These are phyloP conservation scores for Anoura caudifer DNA, from an alignment of 2,113 vertebrate genomes.

Conservation along the genomic window DNA sequence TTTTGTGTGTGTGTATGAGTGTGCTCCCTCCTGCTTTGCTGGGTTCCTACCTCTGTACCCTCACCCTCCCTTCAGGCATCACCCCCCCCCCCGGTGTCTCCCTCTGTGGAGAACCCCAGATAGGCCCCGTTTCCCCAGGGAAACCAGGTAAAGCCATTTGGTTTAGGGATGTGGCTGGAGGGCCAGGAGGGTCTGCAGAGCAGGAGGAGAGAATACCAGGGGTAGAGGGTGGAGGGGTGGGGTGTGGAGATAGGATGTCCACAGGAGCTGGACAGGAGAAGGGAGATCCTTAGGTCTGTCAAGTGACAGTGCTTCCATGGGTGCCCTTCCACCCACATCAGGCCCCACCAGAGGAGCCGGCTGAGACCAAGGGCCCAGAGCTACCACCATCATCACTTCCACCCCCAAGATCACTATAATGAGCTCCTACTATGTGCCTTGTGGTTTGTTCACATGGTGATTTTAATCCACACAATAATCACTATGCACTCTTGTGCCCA, in stretches of 20 bases:
- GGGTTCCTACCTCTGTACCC: background rate
- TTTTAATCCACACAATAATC: background rate
- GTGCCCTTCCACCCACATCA: background rate
- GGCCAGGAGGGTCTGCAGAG: background rate
- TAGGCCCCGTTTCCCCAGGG: background rate
- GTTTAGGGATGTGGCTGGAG: background rate
- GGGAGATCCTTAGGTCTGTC: background rate
- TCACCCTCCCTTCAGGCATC: background rate
- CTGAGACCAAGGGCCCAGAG: background rate
- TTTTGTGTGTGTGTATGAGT: background rate
- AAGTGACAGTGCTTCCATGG: background rate
- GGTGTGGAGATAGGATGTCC: background rate
- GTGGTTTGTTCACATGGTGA: background rate
- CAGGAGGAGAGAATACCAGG: background rate
- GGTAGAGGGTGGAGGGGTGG: fast-evolving
- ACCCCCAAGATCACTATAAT: no score
- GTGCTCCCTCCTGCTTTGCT: background rate
- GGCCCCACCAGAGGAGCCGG: background rate
- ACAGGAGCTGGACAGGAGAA: fast-evolving
- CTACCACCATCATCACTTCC: background rate
- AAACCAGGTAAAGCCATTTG: background rate
- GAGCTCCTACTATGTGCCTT: background rate
- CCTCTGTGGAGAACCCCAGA: background rate
- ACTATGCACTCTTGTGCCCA: background rate
- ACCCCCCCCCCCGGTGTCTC: background rate